A percentile compares a stretch with the other conserved stretches of the same genome.
These are phyloP conservation scores for Phrynocephalus vlangalii DNA, from an alignment of 2,797 vertebrate genomes.

Conservation along the genomic window DNA sequence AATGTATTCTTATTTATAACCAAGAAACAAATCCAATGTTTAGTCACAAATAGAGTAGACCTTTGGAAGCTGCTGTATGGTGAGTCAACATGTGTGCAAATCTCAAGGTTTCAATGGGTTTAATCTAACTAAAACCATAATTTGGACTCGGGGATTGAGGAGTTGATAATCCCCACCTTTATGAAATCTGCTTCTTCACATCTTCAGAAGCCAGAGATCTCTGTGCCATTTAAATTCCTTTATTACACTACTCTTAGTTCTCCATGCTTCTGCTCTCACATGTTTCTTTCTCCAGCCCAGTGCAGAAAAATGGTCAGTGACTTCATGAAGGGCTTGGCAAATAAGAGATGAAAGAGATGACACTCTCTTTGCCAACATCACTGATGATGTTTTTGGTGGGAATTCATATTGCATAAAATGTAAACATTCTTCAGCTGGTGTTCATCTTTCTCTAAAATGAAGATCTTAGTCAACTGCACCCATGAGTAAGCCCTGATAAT, in stretches of 20 bases:
- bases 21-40: neutral
- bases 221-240: neutral
- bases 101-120: too few relatives aligned
- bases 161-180: neutral
- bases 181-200: neutral
- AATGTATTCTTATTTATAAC: neutral
- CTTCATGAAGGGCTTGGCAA: neutral
- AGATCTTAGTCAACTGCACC: neutral
- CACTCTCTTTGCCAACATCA: neutral
- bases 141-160: neutral
- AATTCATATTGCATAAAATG: neutral
- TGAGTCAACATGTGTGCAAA: too few relatives aligned
- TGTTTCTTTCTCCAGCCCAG: constrained; percentile 1
- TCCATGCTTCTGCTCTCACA: neutral
- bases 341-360: fast-evolving
- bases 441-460: neutral
- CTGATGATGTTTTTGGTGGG: constrained; percentile 10
- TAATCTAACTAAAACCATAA: too few relatives aligned
- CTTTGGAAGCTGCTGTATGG: too few relatives aligned
- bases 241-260: neutral
- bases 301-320: neutral
- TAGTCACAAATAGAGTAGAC: too few relatives aligned
- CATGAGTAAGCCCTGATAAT: neutral
- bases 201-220: neutral
- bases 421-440: neutral